These are phyloP conservation scores for Ciconia stormi DNA, from an alignment of 2,113 vertebrate species.

Conservation along the genomic window DNA sequence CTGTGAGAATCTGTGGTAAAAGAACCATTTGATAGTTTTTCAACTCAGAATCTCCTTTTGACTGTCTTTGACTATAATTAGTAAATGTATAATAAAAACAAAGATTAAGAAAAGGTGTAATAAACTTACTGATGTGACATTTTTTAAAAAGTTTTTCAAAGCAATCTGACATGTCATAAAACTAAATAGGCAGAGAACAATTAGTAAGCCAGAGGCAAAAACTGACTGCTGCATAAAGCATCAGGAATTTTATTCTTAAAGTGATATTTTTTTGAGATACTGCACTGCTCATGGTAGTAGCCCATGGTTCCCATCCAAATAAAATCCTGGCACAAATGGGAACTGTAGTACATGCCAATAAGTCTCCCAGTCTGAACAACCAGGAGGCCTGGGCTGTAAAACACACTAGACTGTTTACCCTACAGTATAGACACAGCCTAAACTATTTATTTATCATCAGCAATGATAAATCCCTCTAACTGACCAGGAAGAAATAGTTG, in stretches of 20 bases:
- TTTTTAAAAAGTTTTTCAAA: not conserved
- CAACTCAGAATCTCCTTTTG: not conserved
- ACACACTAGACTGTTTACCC: not conserved
- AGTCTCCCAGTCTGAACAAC: not conserved
- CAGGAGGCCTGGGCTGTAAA: not conserved
- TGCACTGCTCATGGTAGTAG: not conserved
- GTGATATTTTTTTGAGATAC: not conserved
- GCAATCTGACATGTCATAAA: not conserved
- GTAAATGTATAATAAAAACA: not conserved
- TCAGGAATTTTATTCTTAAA: not conserved
- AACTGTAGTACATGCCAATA: not conserved
- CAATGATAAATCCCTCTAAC: not conserved
- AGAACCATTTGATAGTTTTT: not conserved
- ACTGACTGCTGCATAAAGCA: not conserved
- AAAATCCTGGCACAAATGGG: not conserved
- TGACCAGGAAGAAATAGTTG: not conserved
- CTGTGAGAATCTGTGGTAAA: not conserved
- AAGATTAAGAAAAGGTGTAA: not conserved
- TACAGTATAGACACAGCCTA: not conserved
- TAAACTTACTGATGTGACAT: not conserved
- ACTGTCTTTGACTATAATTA: not conserved
- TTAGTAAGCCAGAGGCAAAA: not conserved
- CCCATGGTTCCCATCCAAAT: not conserved
- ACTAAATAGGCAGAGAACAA: not conserved
- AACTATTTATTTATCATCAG: not conserved